phyloP scores from a whole-genome alignment of 2,888 invertebrate genomes.

The Shargacucullia verbasci region DNA sequence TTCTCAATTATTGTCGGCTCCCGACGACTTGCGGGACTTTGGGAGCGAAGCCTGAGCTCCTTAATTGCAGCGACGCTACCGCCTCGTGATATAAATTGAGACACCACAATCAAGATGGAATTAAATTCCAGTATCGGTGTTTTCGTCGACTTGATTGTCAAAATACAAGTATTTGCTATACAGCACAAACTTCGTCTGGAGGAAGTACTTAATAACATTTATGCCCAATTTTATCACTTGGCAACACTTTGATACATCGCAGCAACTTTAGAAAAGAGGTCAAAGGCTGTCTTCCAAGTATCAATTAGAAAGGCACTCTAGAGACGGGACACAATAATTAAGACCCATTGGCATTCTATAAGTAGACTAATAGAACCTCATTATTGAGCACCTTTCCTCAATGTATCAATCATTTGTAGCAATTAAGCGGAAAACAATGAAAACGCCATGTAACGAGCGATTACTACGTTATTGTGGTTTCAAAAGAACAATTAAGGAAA shows the following conservation, averaged over 20 bases:
- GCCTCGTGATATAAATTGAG: constrained; percentile 55
- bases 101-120: constrained; percentile 56
- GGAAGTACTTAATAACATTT: constrained; percentile 12
- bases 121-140: constrained; percentile 54
- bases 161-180: constrained; percentile 38
- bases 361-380: background rate
- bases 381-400: background rate
- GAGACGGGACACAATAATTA: too few relatives aligned
- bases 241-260: background rate
- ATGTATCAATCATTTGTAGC: constrained; percentile 32
- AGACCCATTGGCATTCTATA: too few relatives aligned
- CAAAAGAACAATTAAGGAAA: constrained; percentile 49
- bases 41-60: constrained; percentile 52
- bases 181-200: constrained; percentile 33
- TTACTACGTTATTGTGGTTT: constrained; percentile 44
- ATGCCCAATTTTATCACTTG: constrained; percentile 1
- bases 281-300: too few relatives aligned
- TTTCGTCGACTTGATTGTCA: constrained; percentile 46
- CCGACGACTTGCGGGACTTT: constrained; percentile 56
- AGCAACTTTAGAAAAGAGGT: background rate
- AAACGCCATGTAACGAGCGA: constrained; percentile 47
- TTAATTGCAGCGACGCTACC: constrained; percentile 57
- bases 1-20: constrained; percentile 60
- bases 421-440: constrained; percentile 53
- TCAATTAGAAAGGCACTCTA: too few relatives aligned